Evolutionary conservation across 2,797 vertebrate species (phyloP).

Genomic region (Leptatherina wallacei): DNA sequence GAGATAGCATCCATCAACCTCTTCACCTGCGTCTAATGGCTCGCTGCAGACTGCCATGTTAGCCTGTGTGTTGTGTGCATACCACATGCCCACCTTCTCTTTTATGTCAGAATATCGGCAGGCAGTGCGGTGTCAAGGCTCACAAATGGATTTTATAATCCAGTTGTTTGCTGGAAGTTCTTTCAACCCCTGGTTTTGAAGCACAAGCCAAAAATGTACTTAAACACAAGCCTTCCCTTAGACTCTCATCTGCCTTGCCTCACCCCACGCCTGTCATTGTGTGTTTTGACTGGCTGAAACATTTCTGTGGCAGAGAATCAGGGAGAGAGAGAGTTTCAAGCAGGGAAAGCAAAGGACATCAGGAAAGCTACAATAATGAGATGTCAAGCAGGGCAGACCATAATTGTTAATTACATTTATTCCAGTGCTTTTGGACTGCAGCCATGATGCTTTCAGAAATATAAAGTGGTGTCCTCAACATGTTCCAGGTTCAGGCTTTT

Average conservation of each 20-base stretch:
- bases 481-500: constrained; percentile 71
- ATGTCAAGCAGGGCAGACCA: constrained; percentile 76
- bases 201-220: constrained; percentile 79
- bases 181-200: constrained; percentile 74
- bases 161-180: constrained; percentile 77
- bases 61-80: constrained; percentile 65
- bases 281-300: constrained; percentile 63
- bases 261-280: constrained; percentile 55
- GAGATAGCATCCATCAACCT: constrained; percentile 73
- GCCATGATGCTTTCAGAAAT: constrained; percentile 82
- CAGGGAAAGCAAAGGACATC: constrained; percentile 71
- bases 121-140: constrained; percentile 66
- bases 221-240: constrained; percentile 66
- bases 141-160: constrained; percentile 83
- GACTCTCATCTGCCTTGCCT: constrained; percentile 60
- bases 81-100: constrained; percentile 61
- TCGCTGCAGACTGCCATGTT: constrained; percentile 65
- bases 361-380: constrained; percentile 80
- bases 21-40: constrained; percentile 76
- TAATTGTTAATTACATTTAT: constrained; percentile 85
- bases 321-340: constrained; percentile 29
- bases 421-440: constrained; percentile 73
- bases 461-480: constrained; percentile 79
- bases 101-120: constrained; percentile 74
- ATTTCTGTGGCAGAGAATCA: constrained; percentile 36